A percentile compares a stretch with the other conserved stretches of the same genome.
Conservation (phyloP, 92 coral and sea anemone genomes). For the Epizoanthus ramosus region DNA sequence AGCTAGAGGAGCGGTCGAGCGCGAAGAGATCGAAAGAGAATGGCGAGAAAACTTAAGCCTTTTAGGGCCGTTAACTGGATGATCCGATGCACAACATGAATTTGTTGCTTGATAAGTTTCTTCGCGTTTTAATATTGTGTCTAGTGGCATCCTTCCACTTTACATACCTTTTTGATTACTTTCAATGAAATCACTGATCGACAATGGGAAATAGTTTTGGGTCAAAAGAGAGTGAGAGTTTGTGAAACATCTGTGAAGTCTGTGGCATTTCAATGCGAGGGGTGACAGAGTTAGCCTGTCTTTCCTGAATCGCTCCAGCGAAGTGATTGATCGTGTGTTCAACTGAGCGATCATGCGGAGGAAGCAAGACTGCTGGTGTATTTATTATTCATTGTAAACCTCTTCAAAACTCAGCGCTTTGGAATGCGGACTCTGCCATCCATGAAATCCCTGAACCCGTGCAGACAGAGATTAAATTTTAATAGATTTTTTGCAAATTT, state of each 20-base stretch:
- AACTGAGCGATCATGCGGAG: constrained; percentile 38
- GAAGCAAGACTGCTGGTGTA: neutral
- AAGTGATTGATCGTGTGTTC: constrained; percentile 34
- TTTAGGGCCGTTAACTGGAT: too few species aligned
- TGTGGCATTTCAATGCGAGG: neutral
- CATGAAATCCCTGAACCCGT: constrained; percentile 5
- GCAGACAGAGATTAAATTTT: constrained; percentile 18
- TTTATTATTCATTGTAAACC: constrained; percentile 22
- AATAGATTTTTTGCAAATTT: constrained; percentile 29
- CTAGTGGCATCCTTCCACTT: neutral
- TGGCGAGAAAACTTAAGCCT: too few species aligned
- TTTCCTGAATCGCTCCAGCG: constrained; percentile 43
- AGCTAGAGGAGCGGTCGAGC: too few species aligned
- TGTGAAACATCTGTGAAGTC: neutral
- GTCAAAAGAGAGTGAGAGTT: neutral
- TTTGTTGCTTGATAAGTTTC: too few species aligned
- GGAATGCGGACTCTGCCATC: constrained; percentile 38
- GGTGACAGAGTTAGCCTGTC: neutral
- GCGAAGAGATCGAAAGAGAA: too few species aligned
- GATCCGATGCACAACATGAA: too few species aligned
- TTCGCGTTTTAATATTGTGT: too few species aligned
- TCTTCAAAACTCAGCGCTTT: constrained; percentile 41
- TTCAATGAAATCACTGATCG: constrained; percentile 23
- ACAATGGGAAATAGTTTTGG: constrained; percentile 7
- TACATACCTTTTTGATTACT: constrained; percentile 24